Percentiles rank a stretch among this genome's conserved stretches.
Conservation (phyloP, 1,140 invertebrate genomes). For the Daktulosphaira vitifoliae region DNA sequence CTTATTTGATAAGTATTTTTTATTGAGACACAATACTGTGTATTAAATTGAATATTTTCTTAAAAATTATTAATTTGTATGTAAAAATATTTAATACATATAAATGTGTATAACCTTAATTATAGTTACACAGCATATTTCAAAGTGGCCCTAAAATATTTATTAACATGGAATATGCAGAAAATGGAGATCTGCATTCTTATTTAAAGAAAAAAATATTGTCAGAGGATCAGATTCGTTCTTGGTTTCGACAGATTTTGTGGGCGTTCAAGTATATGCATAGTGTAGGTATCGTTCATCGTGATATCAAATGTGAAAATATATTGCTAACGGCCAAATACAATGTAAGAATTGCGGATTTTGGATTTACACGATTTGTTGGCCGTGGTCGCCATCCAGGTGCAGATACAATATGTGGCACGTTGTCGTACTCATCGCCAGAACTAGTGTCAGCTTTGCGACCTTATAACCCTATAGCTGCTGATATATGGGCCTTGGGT, state of each 20-base stretch:
- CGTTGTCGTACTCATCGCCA: slow-evolving; percentile 59
- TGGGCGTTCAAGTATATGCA: slow-evolving; percentile 77
- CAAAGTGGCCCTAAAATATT: slow-evolving; percentile 68
- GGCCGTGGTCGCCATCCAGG: background rate
- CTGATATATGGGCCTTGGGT: slow-evolving; percentile 61
- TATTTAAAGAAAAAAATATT: slow-evolving; percentile 55
- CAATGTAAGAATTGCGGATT: slow-evolving; percentile 80
- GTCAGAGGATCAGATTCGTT: background rate
- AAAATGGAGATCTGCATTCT: slow-evolving; percentile 75
- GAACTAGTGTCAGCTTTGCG: slow-evolving; percentile 58
- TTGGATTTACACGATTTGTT: slow-evolving; percentile 60
- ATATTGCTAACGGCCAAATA: slow-evolving; percentile 69
- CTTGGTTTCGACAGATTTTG: slow-evolving; percentile 74
- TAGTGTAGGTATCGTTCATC: slow-evolving; percentile 70
- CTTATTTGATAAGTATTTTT: too few relatives aligned
- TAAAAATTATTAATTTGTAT: too few relatives aligned
- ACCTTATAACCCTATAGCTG: slow-evolving; percentile 47
- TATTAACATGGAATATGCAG: slow-evolving; percentile 73
- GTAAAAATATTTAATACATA: too few relatives aligned
- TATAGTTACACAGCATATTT: slow-evolving; percentile 67
- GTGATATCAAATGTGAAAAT: slow-evolving; percentile 86
- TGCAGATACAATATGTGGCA: slow-evolving; percentile 56
- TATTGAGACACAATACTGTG: too few relatives aligned
- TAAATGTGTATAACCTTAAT: too few relatives aligned
- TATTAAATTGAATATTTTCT: too few relatives aligned